Evolutionary conservation across 1,140 invertebrate genomes (phyloP).

Genomic region (Uloborus diversus): DNA sequence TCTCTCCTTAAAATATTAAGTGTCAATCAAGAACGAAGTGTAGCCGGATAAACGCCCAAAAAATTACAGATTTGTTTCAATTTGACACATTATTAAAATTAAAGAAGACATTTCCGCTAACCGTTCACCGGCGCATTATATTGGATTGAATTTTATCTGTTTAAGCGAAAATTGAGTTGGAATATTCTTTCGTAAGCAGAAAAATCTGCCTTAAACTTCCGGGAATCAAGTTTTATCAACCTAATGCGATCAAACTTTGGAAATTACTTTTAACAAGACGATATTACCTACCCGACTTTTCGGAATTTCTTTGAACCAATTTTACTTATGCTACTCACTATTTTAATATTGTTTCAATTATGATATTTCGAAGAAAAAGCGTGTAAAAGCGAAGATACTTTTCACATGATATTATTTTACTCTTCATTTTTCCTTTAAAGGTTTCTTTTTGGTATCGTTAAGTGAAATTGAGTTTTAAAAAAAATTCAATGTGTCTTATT

Average conservation of each 20-base stretch:
- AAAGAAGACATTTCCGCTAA: too few species aligned
- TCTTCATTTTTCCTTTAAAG: neutral
- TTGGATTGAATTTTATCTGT: neutral
- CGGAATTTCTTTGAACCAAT: slow-evolving; percentile 19
- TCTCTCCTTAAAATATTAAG: too few species aligned
- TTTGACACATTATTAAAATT: too few species aligned
- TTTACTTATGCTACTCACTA: neutral
- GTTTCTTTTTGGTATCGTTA: too few species aligned
- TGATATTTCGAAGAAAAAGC: too few species aligned
- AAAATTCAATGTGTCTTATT: too few species aligned
- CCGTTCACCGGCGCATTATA: too few species aligned
- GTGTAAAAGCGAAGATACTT: neutral
- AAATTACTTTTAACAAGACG: slow-evolving; percentile 41
- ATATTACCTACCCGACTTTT: neutral
- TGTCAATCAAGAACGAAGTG: too few species aligned
- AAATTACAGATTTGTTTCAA: too few species aligned
- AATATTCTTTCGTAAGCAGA: neutral
- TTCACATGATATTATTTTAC: neutral
- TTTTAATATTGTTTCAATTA: slow-evolving; percentile 17
- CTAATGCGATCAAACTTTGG: slow-evolving; percentile 7
- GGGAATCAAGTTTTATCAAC: neutral
- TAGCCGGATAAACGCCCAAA: too few species aligned
- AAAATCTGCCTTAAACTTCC: neutral
- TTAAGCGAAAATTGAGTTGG: neutral
- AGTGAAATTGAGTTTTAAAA: too few species aligned